Evolutionary conservation across 2,113 vertebrate genomes (phyloP).

Genomic region (Seriola rivoliana): DNA sequence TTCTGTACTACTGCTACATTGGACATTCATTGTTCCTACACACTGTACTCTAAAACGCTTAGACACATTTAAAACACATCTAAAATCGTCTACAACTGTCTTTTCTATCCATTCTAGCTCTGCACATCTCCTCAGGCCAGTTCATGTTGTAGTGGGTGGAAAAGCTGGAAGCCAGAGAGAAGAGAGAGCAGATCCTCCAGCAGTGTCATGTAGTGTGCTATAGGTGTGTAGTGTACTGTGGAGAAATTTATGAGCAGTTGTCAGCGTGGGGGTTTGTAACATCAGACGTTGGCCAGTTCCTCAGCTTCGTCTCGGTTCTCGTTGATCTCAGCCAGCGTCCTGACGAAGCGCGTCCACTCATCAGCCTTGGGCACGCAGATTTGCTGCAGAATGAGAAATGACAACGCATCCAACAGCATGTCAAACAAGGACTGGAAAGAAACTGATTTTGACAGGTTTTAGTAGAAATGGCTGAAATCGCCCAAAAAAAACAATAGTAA

Average conservation of each 20-base stretch:
- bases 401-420: background rate
- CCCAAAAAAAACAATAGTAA: background rate
- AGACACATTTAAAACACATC: constrained; percentile 39
- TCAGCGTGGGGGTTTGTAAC: background rate
- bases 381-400: constrained; percentile 85
- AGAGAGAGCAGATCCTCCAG: constrained; percentile 4
- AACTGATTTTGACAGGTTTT: background rate
- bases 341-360: constrained; percentile 96
- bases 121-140: constrained; percentile 70
- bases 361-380: constrained; percentile 95
- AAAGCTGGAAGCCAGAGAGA: constrained; percentile 49
- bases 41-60: constrained; percentile 24
- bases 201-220: constrained; percentile 49
- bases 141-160: constrained; percentile 38
- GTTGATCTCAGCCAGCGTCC: constrained; percentile 95
- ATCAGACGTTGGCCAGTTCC: constrained; percentile 90
- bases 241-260: constrained; percentile 18
- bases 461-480: too few relatives aligned
- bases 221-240: constrained; percentile 27
- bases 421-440: background rate
- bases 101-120: constrained; percentile 63
- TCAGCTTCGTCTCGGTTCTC: constrained; percentile 96
- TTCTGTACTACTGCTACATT: constrained; percentile 34
- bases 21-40: constrained; percentile 42
- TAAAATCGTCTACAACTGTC: constrained; percentile 34